Base-by-base conservation (phyloP, 1,140 invertebrate genomes). In the Pseudachorutes palmiensis region DNA sequence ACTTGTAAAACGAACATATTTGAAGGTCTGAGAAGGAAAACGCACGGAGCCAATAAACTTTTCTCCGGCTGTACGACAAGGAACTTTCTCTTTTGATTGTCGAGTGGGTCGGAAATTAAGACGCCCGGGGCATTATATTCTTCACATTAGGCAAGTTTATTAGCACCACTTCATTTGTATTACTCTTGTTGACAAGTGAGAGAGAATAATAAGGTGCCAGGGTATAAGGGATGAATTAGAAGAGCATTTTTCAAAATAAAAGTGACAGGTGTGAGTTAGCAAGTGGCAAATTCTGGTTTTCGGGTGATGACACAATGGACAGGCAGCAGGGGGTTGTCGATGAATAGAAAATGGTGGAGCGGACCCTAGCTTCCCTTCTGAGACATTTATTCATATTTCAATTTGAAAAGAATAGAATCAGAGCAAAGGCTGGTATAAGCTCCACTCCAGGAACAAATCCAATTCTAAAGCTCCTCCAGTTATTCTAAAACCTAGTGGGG, bases 191-290 rank as follows among this genome's bases (percentile, higher is more conserved):
- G 24, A 55, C 12, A 24, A 55, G 51, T 26, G 9, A 5, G 3
- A 14, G 51, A 9, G 9, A 55, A 55, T 55, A 55, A 22, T 9
- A 14, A 22, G 9, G 9, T 45, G 36, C 9, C 9, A 45, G 9
- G 9, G 36, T 45, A 45, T 45, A 45, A 45, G 9, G 19, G 36
- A 12, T 9, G 19, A 45, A 45, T 9, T 45, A 19, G 36, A 55
- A 19, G 19, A 41, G 36, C 12, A 60, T 26, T 33, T 62, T 62
- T 41, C 3, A 19, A 45, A 19, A 45, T 9, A 22, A 55, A 19
- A 45, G 66, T 68, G 66, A 68, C 66, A 68, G 66, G 66, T 68
- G 66, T 68, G 66, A 64, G 30, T 33, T 63, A 59, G 66, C 66
- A 67, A 67, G 66, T 68, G 66, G 66, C 31, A 68, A 63, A 68